Percentiles rank a stretch among this genome's conserved stretches.
Evolutionary conservation across 2,113 vertebrate genomes (phyloP).

Genomic region (Pluvianellus socialis): DNA sequence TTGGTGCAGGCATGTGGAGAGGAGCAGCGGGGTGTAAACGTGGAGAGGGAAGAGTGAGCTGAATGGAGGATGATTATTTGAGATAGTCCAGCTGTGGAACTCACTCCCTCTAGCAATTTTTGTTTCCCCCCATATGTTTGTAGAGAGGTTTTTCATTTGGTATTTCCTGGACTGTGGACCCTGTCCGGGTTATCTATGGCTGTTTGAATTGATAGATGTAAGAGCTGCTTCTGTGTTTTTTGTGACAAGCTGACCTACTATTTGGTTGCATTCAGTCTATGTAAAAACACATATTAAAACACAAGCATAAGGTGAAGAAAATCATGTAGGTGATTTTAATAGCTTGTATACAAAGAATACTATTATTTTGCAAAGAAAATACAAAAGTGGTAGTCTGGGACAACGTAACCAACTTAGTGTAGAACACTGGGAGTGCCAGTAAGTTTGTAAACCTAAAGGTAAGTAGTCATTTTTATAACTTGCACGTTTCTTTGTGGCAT

Average conservation of each 20-base stretch:
- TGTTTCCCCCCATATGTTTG: not conserved
- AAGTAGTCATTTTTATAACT: accelerated
- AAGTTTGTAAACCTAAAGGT: not conserved
- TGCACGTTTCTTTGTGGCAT: not conserved
- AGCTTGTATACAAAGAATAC: not conserved
- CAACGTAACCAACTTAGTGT: not conserved
- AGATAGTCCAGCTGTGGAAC: not conserved
- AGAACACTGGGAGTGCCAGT: not conserved
- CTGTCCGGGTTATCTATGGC: not conserved
- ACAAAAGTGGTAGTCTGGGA: not conserved
- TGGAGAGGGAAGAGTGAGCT: not conserved
- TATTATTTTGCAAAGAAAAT: not conserved
- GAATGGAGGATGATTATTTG: not conserved
- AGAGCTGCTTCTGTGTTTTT: not conserved
- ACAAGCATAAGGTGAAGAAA: not conserved
- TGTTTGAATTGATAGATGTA: not conserved
- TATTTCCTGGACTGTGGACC: not conserved
- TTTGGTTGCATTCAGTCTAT: not conserved
- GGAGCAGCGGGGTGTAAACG: not conserved
- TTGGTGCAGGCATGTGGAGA: not conserved
- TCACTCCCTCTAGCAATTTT: not conserved
- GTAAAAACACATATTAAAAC: not conserved
- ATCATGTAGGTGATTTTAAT: not conserved
- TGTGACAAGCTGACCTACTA: not conserved
- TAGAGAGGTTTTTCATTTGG: not conserved